Conservation (phyloP, 2,113 vertebrate genomes). For the Lepus americanus region DNA sequence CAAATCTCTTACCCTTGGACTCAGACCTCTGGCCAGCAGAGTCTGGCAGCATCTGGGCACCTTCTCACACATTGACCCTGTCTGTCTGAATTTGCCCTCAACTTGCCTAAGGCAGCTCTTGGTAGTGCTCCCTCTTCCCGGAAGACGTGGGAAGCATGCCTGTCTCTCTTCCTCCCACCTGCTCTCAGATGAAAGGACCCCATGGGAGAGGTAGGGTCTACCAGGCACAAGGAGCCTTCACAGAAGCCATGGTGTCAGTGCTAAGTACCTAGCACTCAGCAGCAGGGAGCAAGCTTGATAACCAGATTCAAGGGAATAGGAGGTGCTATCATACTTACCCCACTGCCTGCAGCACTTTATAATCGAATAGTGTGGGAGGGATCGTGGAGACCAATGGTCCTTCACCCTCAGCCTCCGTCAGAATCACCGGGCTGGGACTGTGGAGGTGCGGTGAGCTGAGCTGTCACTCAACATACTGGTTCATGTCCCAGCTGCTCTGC, state of each 20-base stretch:
- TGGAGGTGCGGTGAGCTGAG: no score
- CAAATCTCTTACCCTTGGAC: slow-evolving; percentile 15
- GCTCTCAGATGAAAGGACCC: neutral
- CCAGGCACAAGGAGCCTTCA: neutral
- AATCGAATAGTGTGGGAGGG: neutral
- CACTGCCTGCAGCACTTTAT: no score
- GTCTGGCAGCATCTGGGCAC: neutral
- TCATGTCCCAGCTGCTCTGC: no score
- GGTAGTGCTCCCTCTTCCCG: neutral
- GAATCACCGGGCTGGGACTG: no score
- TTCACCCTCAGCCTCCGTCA: accelerated
- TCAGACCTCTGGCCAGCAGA: neutral
- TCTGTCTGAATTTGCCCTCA: neutral
- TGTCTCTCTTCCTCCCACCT: neutral
- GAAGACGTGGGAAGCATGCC: neutral
- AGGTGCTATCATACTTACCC: neutral
- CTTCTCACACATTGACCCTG: neutral
- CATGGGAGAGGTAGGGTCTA: neutral
- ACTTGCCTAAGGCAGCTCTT: neutral
- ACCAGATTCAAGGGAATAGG: neutral
- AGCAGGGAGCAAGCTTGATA: accelerated
- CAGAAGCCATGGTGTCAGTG: neutral
- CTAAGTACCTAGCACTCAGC: neutral
- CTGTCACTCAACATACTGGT: no score
- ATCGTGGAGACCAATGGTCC: neutral